Evolutionary conservation across 2,797 vertebrate genomes (phyloP), one percentile per base, ranked within the genome.

Genomic region (Falco rusticolus): DNA sequence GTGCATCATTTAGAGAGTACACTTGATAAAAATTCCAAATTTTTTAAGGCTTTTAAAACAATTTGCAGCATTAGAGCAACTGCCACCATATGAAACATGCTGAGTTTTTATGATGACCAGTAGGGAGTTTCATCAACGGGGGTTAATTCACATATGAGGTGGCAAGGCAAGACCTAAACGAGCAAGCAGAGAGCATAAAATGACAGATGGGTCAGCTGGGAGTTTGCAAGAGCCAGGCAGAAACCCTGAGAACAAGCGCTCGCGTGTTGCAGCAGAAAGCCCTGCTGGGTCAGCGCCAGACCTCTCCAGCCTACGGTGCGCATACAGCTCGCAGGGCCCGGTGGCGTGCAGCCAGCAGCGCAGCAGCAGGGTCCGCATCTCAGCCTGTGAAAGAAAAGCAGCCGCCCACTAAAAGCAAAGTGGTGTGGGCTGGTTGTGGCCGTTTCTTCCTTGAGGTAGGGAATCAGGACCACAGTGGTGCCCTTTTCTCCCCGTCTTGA

Each of bases 301-400:
- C 9, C 47, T 41, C 0, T 0, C 13, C 17, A 19, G 68, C 2
- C 60, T 31, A 6, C 0, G 2, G 34, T 34, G 16, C 1, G 2
- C 45, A 37, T 18, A 22, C 1, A 2, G 22, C 22, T 21, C 9
- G 41, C 33, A 75, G 34, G 84, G 39, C 14, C 17, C n/a, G 17
- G n/a, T 1, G 11, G 12, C 10, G 28, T 0, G 7, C 1, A 48
- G 41, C 31, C 7, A 18, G 33, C 1, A 18, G 25, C 0, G 8
- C 56, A 60, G 59, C 69, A 45, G 43, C 68, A 26, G 31, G 72
- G 48, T 11, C 11, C 10, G 11, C 12, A 25, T 34, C 54, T 66
- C 5, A 1, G 17, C 16, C 65, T 1, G 9, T 29, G 45, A 29
- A 78, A 64, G 43, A 37, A 54, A 76, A 60, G n/a, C 29, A 45